Percentiles rank a stretch among this genome's conserved stretches.
Conservation (phyloP, 2,888 invertebrate species). For the Brachylomia viminalis region DNA sequence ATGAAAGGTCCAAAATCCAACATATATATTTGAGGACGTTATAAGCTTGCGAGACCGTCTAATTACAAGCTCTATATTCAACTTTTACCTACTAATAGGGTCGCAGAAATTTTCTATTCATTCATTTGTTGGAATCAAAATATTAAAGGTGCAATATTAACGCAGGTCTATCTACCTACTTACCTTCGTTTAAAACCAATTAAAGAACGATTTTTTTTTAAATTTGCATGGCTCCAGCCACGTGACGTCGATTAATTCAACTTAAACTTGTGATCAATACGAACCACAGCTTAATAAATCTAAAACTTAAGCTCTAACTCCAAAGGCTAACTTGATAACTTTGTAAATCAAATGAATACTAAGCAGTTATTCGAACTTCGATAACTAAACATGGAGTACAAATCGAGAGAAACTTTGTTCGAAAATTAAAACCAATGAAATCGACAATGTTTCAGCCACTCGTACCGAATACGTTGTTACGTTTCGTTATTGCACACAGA, state of each 20-base stretch:
- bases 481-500: constrained; percentile 73
- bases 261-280: constrained; percentile 26
- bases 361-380: constrained; percentile 44
- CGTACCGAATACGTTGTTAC: constrained; percentile 74
- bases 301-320: constrained; percentile 44
- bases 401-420: constrained; percentile 51
- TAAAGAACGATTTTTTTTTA: not conserved
- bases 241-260: constrained; percentile 20
- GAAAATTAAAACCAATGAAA: constrained; percentile 56
- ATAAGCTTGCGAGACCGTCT: constrained; percentile 8
- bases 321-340: constrained; percentile 51
- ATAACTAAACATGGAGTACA: constrained; percentile 44
- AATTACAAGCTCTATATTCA: constrained; percentile 25
- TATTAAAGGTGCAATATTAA: not conserved
- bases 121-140: not conserved
- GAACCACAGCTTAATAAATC: constrained; percentile 47
- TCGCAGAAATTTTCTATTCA: constrained; percentile 5
- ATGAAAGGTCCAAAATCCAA: constrained; percentile 7
- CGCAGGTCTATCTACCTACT: not conserved
- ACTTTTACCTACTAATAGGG: constrained; percentile 8
- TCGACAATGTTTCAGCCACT: constrained; percentile 63
- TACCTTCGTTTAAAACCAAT: not conserved
- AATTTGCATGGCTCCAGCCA: not conserved
- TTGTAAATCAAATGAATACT: constrained; percentile 53
- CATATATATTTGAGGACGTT: constrained; percentile 22